Percentiles rank a stretch among this genome's conserved stretches.
Evolutionary conservation across 2,113 vertebrate species (phyloP).

Genomic region (Junco hyemalis): DNA sequence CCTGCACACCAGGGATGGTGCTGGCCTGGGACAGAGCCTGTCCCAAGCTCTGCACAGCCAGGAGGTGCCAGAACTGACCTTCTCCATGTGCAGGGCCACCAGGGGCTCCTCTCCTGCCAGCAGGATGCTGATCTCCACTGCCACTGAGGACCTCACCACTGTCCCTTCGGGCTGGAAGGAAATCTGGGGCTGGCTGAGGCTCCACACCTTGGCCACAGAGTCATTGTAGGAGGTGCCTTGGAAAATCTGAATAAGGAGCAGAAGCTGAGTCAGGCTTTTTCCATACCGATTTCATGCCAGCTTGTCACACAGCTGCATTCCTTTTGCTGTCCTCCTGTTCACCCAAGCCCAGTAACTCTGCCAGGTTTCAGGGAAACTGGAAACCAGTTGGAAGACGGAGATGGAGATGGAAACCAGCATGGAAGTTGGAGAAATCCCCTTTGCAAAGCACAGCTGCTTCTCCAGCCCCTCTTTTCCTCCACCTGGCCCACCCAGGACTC

Average conservation of each 20-base stretch:
- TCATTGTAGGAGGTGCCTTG: slow-evolving; percentile 59
- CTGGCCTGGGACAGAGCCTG: neutral
- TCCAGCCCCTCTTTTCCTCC: neutral
- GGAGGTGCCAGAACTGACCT: slow-evolving; percentile 64
- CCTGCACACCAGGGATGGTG: neutral
- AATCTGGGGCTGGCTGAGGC: slow-evolving; percentile 65
- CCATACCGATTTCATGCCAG: neutral
- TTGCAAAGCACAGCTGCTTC: neutral
- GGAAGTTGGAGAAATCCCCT: neutral
- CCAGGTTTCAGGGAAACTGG: neutral
- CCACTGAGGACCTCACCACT: slow-evolving; percentile 43
- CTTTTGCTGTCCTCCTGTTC: neutral
- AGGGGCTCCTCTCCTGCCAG: neutral
- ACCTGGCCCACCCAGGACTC: neutral
- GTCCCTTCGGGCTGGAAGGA: slow-evolving; percentile 69
- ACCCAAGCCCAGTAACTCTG: neutral
- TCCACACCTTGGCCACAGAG: slow-evolving; percentile 74
- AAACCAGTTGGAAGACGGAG: too few species aligned
- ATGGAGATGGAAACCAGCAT: too few species aligned
- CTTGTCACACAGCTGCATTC: neutral
- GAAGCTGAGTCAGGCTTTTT: neutral
- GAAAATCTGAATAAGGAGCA: slow-evolving; percentile 36
- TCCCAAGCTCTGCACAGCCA: neutral
- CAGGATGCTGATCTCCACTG: slow-evolving; percentile 54
- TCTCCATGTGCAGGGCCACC: slow-evolving; percentile 72